Percentiles rank a stretch among this genome's conserved stretches.
These are phyloP conservation scores for Phaedon cochleariae DNA, from an alignment of 2,888 invertebrate genomes.

Conservation along the genomic window DNA sequence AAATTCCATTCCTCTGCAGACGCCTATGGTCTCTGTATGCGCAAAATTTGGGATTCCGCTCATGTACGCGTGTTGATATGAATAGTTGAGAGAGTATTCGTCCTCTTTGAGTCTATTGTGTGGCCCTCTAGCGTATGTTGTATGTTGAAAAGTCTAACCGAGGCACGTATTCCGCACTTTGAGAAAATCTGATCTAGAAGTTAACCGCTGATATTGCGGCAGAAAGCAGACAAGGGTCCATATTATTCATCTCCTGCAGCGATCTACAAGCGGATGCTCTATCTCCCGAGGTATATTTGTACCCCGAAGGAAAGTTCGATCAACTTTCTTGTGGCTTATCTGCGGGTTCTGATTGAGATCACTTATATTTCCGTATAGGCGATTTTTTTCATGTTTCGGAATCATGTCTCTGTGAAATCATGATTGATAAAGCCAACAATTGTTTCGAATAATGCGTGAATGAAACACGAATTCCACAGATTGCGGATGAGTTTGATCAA, in stretches of 20 bases:
- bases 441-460: too few species aligned
- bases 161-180: slow-evolving; percentile 43
- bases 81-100: slow-evolving; percentile 43
- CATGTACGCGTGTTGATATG: slow-evolving; percentile 40
- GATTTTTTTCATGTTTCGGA: too few species aligned
- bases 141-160: slow-evolving; percentile 37
- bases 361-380: neutral
- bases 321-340: neutral
- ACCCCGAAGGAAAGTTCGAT: neutral
- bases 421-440: too few species aligned
- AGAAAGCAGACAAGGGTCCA: slow-evolving; percentile 5
- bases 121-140: slow-evolving; percentile 32
- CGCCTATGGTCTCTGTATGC: slow-evolving; percentile 2
- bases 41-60: slow-evolving; percentile 38
- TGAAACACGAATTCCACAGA: too few species aligned
- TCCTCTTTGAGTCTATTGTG: slow-evolving; percentile 33
- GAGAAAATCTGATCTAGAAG: slow-evolving; percentile 41
- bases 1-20: neutral
- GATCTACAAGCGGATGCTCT: slow-evolving; percentile 1
- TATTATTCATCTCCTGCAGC: slow-evolving; percentile 15
- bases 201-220: slow-evolving; percentile 21
- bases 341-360: neutral
- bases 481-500: too few species aligned
- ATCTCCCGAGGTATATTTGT: neutral
- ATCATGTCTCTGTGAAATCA: too few species aligned